A percentile compares a stretch with the other conserved stretches of the same genome.
These are phyloP conservation scores for Drosophila mojavensis DNA, from an alignment of 1,140 invertebrate genomes.

Conservation along the genomic window DNA sequence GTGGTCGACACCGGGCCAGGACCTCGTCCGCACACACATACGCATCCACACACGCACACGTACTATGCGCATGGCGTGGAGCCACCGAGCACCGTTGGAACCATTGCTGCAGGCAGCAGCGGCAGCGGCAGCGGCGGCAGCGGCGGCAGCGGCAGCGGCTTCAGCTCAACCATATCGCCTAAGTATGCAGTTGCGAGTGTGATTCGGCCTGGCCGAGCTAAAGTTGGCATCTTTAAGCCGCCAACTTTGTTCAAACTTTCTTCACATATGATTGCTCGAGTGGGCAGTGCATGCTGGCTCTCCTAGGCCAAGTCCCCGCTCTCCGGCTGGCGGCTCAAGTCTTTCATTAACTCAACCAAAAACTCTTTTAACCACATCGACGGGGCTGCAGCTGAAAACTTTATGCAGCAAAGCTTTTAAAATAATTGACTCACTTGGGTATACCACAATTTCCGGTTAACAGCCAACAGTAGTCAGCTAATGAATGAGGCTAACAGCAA, in stretches of 20 bases:
- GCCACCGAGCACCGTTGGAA: constrained; percentile 45
- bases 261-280: constrained; percentile 45
- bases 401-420: constrained; percentile 80
- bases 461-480: constrained; percentile 56
- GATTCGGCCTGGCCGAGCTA: constrained; percentile 40
- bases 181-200: constrained; percentile 50
- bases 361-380: constrained; percentile 59
- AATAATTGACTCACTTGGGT: constrained; percentile 82
- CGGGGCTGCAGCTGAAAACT: constrained; percentile 54
- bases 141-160: constrained; percentile 6
- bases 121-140: too few species aligned
- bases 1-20: constrained; percentile 67
- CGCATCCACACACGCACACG: constrained; percentile 58
- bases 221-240: constrained; percentile 41
- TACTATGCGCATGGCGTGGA: constrained; percentile 69
- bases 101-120: neutral
- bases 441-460: constrained; percentile 80
- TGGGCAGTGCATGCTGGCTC: neutral
- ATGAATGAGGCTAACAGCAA: constrained; percentile 63
- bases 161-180: constrained; percentile 42
- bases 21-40: constrained; percentile 35
- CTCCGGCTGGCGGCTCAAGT: constrained; percentile 11
- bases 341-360: constrained; percentile 66
- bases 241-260: constrained; percentile 51
- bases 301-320: too few species aligned